Base-by-base conservation (phyloP, 2,797 vertebrate genomes). In the Neosalanx taihuensis region DNA sequence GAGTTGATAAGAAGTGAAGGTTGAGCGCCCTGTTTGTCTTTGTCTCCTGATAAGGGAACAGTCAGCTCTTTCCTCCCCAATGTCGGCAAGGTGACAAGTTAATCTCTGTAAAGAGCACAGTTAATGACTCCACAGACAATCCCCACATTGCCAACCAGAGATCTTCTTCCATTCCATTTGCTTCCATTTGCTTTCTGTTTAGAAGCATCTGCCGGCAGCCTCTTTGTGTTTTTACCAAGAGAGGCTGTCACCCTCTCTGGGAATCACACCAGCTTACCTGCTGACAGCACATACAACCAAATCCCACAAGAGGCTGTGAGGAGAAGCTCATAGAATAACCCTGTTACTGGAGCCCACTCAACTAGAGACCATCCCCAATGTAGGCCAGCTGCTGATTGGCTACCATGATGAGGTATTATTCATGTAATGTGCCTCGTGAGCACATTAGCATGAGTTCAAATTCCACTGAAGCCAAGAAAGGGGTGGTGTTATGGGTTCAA, bases 21-120 rank as follows among this genome's bases (percentile, higher is more conserved):
- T 65, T 74, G 9, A 64, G 46, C 37, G 75, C 33, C 23, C 29
- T 71, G 63, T 70, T 67, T 35, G 69, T 74, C 78, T 83, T 78
- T 67, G 60, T 61, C 49, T 60, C 15, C 66, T 29, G 76, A 81
- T 83, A 77, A 82, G 76, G 76, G 53, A 68, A 81, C 51, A 78
- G 75, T 81, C 76, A 59, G 75, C 75, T 70, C 58, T 80, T 75
- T 83, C 76, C 80, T 81, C 75, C 81, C 79, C 75, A 79, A 71
- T 71, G 60, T 81, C 83, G 76, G 76, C 82, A 71, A 81, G 83
- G 89, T 89, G 89, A 90, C 82, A 87, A 85, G 79, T 84, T 89
- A 85, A 90, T 89, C 84, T 87, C 79, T 82, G 81, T 79, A 79
- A 87, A 90, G 84, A 82, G 83, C 77, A 77, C 72, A 81, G 81